Evolutionary conservation across 2,888 invertebrate genomes (phyloP).

Genomic region (Macrosiphum euphorbiae): DNA sequence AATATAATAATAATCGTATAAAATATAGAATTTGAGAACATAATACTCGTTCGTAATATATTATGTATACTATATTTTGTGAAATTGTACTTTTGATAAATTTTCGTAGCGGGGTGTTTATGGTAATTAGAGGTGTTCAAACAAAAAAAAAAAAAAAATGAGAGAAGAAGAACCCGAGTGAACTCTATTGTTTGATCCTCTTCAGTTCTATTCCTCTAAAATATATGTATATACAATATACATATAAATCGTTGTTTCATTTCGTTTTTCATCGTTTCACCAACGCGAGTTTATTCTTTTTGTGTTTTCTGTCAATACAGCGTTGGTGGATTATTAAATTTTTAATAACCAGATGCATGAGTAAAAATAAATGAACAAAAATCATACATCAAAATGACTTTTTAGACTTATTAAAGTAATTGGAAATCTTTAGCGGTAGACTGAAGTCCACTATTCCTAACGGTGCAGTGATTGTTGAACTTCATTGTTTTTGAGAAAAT

Average conservation of each 20-base stretch:
- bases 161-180: slow-evolving; percentile 8
- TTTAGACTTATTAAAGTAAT: not conserved
- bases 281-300: not conserved
- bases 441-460: not conserved
- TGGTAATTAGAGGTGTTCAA: slow-evolving; percentile 59
- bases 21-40: not conserved
- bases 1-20: not conserved
- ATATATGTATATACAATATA: not conserved
- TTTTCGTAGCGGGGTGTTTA: slow-evolving; percentile 24
- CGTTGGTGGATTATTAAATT: slow-evolving; percentile 41
- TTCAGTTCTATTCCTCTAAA: slow-evolving; percentile 6
- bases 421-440: not conserved
- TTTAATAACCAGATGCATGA: slow-evolving; percentile 31
- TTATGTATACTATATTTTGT: slow-evolving; percentile 7
- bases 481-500: not conserved
- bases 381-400: slow-evolving; percentile 1
- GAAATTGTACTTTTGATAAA: slow-evolving; percentile 35
- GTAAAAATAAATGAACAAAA: slow-evolving; percentile 21
- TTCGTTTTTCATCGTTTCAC: slow-evolving; percentile 20
- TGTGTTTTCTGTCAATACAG: slow-evolving; percentile 26
- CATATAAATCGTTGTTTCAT: slow-evolving; percentile 41
- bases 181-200: slow-evolving; percentile 49
- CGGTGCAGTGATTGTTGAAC: not conserved
- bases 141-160: not conserved
- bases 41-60: not conserved